Conservation (phyloP, 2,113 vertebrate genomes). For the Donacobius atricapilla region DNA sequence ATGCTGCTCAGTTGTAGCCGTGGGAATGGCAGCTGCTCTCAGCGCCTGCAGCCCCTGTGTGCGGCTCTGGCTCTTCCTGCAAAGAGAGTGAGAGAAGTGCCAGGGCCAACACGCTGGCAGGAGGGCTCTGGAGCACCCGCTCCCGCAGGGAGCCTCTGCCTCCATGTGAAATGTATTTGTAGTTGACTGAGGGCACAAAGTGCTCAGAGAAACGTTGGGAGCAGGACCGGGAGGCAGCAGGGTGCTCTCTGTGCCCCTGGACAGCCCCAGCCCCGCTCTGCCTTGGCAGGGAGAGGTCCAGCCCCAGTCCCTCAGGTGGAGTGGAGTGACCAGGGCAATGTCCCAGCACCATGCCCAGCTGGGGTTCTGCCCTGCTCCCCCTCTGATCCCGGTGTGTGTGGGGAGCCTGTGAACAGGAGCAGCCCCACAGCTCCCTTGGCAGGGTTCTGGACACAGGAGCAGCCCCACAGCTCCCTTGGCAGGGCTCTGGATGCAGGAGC, state of each 20-base stretch:
- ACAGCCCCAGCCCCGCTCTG: background rate
- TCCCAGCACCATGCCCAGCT: rapidly evolving
- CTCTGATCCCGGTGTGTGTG: rapidly evolving
- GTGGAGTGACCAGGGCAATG: rapidly evolving
- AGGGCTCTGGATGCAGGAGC: background rate
- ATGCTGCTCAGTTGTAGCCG: background rate
- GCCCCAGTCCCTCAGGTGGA: rapidly evolving
- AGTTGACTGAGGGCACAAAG: rapidly evolving
- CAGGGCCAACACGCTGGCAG: background rate
- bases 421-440: background rate
- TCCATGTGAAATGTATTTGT: rapidly evolving
- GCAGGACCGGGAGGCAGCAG: background rate
- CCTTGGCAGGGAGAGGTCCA: rapidly evolving
- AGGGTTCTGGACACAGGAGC: rapidly evolving
- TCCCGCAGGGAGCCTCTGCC: background rate
- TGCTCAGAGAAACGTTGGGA: background rate
- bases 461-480: background rate
- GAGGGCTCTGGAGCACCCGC: rapidly evolving
- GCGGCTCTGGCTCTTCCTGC: background rate
- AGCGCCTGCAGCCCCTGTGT: background rate
- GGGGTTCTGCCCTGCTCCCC: background rate
- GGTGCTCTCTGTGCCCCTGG: rapidly evolving
- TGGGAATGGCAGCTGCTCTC: conserved; percentile 14
- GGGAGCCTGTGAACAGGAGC: rapidly evolving
- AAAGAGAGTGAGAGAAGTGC: background rate